Conservation (phyloP, 2,113 vertebrate species). For the Chionodraco myersi region DNA sequence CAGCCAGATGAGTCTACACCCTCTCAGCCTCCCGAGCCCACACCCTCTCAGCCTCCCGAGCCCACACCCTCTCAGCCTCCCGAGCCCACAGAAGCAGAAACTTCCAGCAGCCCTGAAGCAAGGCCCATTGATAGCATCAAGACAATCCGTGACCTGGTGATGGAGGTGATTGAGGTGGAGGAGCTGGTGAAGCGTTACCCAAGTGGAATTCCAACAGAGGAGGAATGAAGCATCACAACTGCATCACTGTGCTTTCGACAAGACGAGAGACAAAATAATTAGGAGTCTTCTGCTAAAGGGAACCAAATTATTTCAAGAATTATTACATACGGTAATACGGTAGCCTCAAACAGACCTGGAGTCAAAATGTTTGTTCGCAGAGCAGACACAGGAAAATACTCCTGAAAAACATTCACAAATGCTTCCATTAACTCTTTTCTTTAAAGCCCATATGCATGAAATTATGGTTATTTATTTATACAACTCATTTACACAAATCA, state of each 20-base stretch:
- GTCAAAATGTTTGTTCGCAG: background rate
- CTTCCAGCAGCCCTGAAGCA: background rate
- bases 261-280: background rate
- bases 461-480: slow-evolving; percentile 48
- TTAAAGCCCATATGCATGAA: slow-evolving; percentile 44
- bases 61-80: background rate
- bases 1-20: background rate
- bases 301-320: background rate
- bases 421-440: slow-evolving; percentile 3
- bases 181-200: slow-evolving; percentile 64
- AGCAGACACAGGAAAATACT: background rate
- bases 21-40: background rate
- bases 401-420: background rate
- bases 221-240: slow-evolving; percentile 21
- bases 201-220: background rate
- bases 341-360: background rate
- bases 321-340: background rate
- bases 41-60: background rate
- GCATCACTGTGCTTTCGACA: background rate
- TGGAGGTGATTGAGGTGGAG: slow-evolving; percentile 78
- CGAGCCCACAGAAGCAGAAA: background rate
- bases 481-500: slow-evolving; percentile 5
- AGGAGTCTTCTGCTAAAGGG: background rate
- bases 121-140: slow-evolving; percentile 67
- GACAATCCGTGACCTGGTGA: slow-evolving; percentile 77